Evolutionary conservation across 2,797 vertebrate species (phyloP).

Genomic region (Rhabdomys pumilio): DNA sequence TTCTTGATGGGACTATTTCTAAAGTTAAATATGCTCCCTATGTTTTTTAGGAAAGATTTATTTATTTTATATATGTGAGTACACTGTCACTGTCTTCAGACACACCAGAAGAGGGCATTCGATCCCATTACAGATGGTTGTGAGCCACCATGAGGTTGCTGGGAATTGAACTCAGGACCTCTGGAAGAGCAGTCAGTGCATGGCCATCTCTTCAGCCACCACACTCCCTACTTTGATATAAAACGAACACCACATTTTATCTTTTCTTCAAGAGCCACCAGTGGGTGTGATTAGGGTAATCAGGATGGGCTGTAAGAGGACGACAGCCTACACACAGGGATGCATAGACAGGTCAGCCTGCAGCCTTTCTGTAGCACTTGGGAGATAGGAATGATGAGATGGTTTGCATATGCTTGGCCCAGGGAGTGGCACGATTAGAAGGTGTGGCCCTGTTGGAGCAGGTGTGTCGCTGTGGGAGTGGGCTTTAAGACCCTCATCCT

Average conservation of each 20-base stretch:
- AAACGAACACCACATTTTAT: not conserved
- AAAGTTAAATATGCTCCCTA: not conserved
- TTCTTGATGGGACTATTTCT: constrained; percentile 56
- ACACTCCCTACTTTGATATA: not conserved
- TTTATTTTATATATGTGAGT: not conserved
- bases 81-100: not conserved
- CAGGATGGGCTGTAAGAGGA: not conserved
- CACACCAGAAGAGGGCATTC: not conserved
- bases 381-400: too few species aligned
- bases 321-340: not conserved
- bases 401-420: not conserved
- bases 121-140: not conserved
- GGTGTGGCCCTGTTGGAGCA: not conserved
- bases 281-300: not conserved
- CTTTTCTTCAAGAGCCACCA: constrained; percentile 13
- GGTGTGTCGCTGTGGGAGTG: not conserved
- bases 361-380: not conserved
- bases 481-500: not conserved
- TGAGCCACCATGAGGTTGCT: not conserved
- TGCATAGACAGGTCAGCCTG: not conserved
- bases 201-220: not conserved
- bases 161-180: not conserved
- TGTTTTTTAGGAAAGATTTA: not conserved
- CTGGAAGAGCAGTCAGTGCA: not conserved
- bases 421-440: not conserved